These are phyloP conservation scores for Chymomyza fuscimana DNA, from an alignment of 2,888 invertebrate genomes.

Conservation along the genomic window DNA sequence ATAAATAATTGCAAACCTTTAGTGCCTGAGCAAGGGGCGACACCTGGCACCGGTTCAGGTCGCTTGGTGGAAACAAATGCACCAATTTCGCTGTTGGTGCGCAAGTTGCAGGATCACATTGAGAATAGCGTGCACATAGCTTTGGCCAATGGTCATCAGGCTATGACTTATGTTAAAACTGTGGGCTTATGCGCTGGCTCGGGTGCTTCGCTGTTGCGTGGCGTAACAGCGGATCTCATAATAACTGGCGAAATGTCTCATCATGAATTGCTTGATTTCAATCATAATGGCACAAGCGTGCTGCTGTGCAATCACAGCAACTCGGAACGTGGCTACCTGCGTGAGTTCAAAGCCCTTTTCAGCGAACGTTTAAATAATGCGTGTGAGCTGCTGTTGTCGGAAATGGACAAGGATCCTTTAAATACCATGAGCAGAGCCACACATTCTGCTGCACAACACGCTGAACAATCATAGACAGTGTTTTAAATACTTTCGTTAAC, in stretches of 20 bases:
- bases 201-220: constrained; percentile 88
- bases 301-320: constrained; percentile 96
- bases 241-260: constrained; percentile 97
- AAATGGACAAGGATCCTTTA: constrained; percentile 89
- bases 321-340: constrained; percentile 93
- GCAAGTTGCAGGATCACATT: constrained; percentile 83
- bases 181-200: constrained; percentile 95
- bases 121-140: constrained; percentile 88
- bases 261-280: constrained; percentile 93
- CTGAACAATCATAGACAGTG: constrained; percentile 13
- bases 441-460: constrained; percentile 18
- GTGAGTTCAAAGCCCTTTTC: constrained; percentile 81
- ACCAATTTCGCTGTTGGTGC: constrained; percentile 60
- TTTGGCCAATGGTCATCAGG: constrained; percentile 79
- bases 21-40: constrained; percentile 47
- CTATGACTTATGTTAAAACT: constrained; percentile 81
- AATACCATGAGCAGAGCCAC: constrained; percentile 79
- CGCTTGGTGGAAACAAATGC: constrained; percentile 81
- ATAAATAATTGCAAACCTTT: constrained; percentile 61
- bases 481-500: constrained; percentile 20
- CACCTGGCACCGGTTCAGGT: constrained; percentile 81
- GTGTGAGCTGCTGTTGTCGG: constrained; percentile 85
- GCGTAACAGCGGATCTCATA: constrained; percentile 87
- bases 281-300: constrained; percentile 88
- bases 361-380: constrained; percentile 73